Evolutionary conservation across 2,113 vertebrate species (phyloP).

Genomic region (Callocephalon fimbriatum): DNA sequence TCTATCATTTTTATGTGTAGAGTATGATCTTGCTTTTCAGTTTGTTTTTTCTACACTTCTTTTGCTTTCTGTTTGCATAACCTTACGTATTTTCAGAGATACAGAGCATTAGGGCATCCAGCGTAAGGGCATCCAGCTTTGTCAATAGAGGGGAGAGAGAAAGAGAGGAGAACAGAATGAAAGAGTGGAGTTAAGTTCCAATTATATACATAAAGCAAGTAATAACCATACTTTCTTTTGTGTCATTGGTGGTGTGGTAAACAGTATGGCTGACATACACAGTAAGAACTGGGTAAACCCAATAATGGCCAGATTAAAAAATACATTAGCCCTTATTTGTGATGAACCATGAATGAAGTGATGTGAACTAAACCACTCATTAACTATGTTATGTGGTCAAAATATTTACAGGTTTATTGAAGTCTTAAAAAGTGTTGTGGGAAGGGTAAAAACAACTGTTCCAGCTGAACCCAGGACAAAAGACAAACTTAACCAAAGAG

Average conservation of each 20-base stretch:
- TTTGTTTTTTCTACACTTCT: not conserved
- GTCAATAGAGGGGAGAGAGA: not conserved
- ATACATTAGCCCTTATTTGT: not conserved
- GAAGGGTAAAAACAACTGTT: not conserved
- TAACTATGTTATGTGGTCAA: not conserved
- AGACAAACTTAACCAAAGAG: not conserved
- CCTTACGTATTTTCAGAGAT: not conserved
- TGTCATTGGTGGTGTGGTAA: not conserved
- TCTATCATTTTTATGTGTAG: not conserved
- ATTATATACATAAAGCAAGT: not conserved
- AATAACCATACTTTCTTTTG: not conserved
- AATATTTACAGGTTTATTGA: not conserved
- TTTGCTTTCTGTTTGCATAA: not conserved
- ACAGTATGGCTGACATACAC: not conserved
- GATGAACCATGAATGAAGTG: not conserved
- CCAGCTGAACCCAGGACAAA: not conserved
- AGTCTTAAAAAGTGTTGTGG: not conserved
- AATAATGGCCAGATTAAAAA: not conserved
- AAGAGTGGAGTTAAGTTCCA: not conserved
- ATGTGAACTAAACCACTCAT: not conserved
- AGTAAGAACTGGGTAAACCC: not conserved
- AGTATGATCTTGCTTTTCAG: not conserved
- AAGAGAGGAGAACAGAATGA: rapidly evolving
- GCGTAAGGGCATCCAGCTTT: not conserved
- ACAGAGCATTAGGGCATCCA: not conserved